Conservation (phyloP, 1,140 invertebrate species). For the Psix sp. region DNA sequence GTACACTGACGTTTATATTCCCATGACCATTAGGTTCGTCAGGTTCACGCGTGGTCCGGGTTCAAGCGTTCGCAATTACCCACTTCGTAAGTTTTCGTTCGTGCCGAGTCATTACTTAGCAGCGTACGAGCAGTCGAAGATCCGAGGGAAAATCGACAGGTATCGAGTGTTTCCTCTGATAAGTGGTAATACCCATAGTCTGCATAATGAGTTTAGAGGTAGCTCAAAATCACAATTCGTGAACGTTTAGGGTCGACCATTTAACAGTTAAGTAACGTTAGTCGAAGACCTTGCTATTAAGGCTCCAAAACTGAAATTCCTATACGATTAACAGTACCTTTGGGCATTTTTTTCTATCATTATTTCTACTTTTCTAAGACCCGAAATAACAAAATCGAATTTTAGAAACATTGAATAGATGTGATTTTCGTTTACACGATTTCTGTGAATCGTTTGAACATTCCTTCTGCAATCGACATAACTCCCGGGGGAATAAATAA, state of each 20-base stretch:
- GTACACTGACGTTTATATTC: constrained; percentile 34
- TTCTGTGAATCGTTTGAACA: constrained; percentile 18
- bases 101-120: constrained; percentile 50
- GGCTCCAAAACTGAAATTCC: constrained; percentile 2
- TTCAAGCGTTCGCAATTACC: constrained; percentile 67
- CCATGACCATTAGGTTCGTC: constrained; percentile 49
- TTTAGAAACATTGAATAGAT: neutral
- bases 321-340: constrained; percentile 23
- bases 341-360: no score
- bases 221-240: constrained; percentile 50
- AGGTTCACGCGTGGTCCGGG: constrained; percentile 61
- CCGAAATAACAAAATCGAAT: no score
- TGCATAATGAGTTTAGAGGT: constrained; percentile 45
- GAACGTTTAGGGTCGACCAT: constrained; percentile 35
- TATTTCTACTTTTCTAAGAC: no score
- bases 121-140: constrained; percentile 24
- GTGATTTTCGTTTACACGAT: no score
- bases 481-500: constrained; percentile 11
- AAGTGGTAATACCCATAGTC: constrained; percentile 48
- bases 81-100: constrained; percentile 59
- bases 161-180: constrained; percentile 53
- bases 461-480: constrained; percentile 19
- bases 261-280: constrained; percentile 46
- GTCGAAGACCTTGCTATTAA: constrained; percentile 24
- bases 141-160: constrained; percentile 44